phyloP scores from a whole-genome alignment of 2,888 invertebrate species.

The Cepaea hortensis region DNA sequence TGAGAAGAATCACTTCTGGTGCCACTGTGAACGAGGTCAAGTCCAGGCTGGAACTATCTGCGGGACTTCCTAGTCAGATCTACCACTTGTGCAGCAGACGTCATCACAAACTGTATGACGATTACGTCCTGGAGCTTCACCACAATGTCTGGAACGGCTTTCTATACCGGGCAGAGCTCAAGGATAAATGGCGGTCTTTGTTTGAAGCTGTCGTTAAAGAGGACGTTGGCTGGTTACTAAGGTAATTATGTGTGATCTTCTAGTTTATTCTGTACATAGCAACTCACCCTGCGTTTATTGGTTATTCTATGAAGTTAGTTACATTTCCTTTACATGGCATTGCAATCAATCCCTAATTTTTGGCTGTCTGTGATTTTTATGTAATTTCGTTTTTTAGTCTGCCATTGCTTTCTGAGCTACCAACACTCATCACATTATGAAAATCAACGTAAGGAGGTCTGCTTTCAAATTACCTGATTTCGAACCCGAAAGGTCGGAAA shows the following conservation, averaged over 20 bases:
- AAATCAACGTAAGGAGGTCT: too few relatives aligned
- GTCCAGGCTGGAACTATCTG: conserved; percentile 59
- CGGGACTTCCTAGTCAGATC: conserved; percentile 63
- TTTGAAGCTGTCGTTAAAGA: conserved; percentile 51
- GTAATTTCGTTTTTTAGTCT: too few relatives aligned
- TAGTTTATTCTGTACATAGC: too few relatives aligned
- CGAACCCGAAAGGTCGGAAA: too few relatives aligned
- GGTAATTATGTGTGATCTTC: conserved; percentile 38
- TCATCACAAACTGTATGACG: conserved; percentile 59
- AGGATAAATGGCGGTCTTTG: conserved; percentile 60
- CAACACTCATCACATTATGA: too few relatives aligned
- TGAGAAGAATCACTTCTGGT: conserved; percentile 62
- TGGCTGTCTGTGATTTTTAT: too few relatives aligned
- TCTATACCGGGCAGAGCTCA: conserved; percentile 58
- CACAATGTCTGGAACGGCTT: conserved; percentile 66
- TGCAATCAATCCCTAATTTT: too few relatives aligned
- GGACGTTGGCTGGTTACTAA: conserved; percentile 58
- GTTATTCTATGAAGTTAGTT: too few relatives aligned
- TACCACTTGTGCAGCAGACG: conserved; percentile 61
- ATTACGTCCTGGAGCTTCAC: conserved; percentile 58
- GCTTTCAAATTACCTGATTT: too few relatives aligned
- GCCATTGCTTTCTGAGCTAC: too few relatives aligned
- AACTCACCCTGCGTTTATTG: too few relatives aligned
- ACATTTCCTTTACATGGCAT: too few relatives aligned
- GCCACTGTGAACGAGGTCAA: conserved; percentile 58